phyloP scores from a whole-genome alignment of 2,797 vertebrate species.

The Basileuterus tristriatus region DNA sequence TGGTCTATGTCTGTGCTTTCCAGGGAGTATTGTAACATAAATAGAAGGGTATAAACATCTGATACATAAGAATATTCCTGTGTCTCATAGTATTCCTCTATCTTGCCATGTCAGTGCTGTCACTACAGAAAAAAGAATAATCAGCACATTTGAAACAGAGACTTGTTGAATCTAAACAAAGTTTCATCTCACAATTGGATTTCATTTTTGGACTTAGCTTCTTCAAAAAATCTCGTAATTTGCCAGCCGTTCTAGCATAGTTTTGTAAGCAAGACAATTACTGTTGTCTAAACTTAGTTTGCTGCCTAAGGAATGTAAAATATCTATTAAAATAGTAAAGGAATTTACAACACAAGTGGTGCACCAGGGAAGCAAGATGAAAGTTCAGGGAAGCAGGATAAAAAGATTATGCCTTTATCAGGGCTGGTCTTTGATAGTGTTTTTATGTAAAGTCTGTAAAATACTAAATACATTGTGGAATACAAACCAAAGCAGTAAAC shows the following conservation, averaged over 20 bases:
- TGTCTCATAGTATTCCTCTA: neutral
- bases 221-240: neutral
- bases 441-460: conserved; percentile 40
- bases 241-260: neutral
- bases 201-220: neutral
- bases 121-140: neutral
- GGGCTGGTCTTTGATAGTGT: conserved; percentile 1
- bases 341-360: neutral
- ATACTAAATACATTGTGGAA: neutral
- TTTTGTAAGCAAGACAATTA: neutral
- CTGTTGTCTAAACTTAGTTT: neutral
- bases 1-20: neutral
- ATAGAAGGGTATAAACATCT: conserved; percentile 3
- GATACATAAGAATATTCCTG: neutral
- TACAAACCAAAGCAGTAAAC: neutral
- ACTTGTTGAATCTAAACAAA: neutral
- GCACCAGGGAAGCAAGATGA: neutral
- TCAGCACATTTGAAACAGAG: neutral
- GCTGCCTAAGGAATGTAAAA: conserved; percentile 15
- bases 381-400: conserved; percentile 33
- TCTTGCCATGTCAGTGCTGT: neutral
- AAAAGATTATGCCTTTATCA: neutral
- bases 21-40: neutral
- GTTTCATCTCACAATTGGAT: neutral
- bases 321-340: neutral